phyloP scores from a whole-genome alignment of 2,888 invertebrate species.

The Caenorhabditis sulstoni region DNA sequence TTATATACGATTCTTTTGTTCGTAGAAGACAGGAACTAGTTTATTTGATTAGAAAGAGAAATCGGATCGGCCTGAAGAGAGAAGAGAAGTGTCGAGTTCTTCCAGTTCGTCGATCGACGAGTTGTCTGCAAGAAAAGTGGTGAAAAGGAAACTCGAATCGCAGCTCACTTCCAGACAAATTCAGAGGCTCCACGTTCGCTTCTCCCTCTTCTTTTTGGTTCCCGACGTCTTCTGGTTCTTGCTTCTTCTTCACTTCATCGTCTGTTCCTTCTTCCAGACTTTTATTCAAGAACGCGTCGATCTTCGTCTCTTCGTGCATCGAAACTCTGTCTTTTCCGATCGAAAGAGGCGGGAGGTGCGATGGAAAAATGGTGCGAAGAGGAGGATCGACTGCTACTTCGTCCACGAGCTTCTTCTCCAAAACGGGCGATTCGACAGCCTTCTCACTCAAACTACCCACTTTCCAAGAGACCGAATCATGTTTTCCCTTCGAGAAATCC shows the following conservation, averaged over 20 bases:
- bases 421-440: background rate
- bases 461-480: too few species aligned
- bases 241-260: background rate
- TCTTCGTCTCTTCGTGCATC: background rate
- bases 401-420: background rate
- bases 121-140: conserved; percentile 21
- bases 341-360: conserved; percentile 11
- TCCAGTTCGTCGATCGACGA: conserved; percentile 53
- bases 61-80: conserved; percentile 50
- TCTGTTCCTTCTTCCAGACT: conserved; percentile 12
- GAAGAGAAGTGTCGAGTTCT: conserved; percentile 40
- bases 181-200: conserved; percentile 15
- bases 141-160: background rate
- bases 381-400: background rate
- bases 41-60: conserved; percentile 37
- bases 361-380: background rate
- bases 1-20: conserved; percentile 19
- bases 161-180: conserved; percentile 11
- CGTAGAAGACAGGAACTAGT: conserved; percentile 22
- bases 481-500: too few species aligned
- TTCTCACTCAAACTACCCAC: background rate
- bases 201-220: background rate
- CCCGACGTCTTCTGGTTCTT: background rate
- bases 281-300: conserved; percentile 24
- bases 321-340: background rate